Base-by-base conservation (phyloP, 2,797 vertebrate genomes). In the Carduelis carduelis region DNA sequence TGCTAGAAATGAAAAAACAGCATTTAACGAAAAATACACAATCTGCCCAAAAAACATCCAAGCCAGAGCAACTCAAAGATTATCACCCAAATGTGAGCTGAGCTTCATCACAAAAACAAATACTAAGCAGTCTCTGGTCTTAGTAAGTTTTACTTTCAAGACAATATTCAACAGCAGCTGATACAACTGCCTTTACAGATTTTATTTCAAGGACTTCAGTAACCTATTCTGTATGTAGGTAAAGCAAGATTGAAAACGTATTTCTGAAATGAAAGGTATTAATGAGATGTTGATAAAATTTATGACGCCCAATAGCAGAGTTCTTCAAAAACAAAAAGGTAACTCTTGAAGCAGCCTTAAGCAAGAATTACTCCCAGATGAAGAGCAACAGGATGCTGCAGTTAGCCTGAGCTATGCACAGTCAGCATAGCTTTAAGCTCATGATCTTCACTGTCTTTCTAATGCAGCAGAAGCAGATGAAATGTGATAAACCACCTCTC, bases 1-100 rank as follows among this genome's bases (percentile, higher is more conserved):
- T 89, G 98, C 99, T 99, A 97, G 17, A 95, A 95, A 95, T 14
- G 89, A 49, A 47, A 37, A 34, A 89, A 66, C 5, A 85, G 16
- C 39, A 81, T 30, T 90, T 71, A 17, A 74, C 6, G 0, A 90
- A 68, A 82, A 71, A 41, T 34, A 72, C 1, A 4, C 19, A 19
- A 37, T 63, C 28, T 56, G 39, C 13, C 32, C 68, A 92, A 68
- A 47, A 32, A 89, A 46, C n/a, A 70, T 37, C 28, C 41, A 66
- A 91, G 49, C 7, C 35, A 78, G 32, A 83, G 13, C 39, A 85
- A 72, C 34, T 77, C 1, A 68, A 75, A 63, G 53, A 63, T 4
- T 30, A 61, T n/a, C 32, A 63, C 14, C 24, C 28, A 57, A 87
- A 63, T 6, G 37, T 50, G 49, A 87, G 15, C 23, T 59, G 26